Evolutionary conservation across 1,140 invertebrate genomes (phyloP), one percentile per base, ranked within the genome.

Genomic region (Potamilus streckersoni): DNA sequence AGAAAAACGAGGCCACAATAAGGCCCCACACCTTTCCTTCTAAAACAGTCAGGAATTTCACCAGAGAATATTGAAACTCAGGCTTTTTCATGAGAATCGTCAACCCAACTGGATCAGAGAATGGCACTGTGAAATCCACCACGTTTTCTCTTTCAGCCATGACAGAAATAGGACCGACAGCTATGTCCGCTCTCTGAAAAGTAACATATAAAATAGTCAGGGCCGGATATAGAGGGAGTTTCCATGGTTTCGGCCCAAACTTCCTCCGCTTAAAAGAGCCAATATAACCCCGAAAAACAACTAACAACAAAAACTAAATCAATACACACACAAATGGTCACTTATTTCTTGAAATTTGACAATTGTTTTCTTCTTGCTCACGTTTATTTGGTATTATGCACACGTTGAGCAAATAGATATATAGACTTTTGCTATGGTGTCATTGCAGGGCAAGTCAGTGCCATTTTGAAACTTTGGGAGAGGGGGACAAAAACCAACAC

Each of bases 11-110:
- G 0, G 94, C 96, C 67, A 99, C 91, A 84, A 99, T 98, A 83
- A 96, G 98, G 13, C 96, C 92, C 98, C 98, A 99, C 0, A 99
- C 98, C 80, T 97, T 95, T 77, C 95, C 95, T 88, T 99, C 97
- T 71, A 99, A 90, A 11, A 99, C 98, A 1, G 96, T 98, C 31
- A 99, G 92, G 87, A 99, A 99, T 91, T 98, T 98, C 89, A 99
- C 98, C 11, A 99, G 91, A 0, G 96, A 97, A 55, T 88, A 88
- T 58, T 87, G 13, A 95, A 97, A 55, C 93, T 93, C 79, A 2
- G 87, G 86, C 73, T 87, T 88, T 76, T 83, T 83, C 81, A 89
- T 87, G 20, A 89, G 79, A 38, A 89, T 88, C n/a, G 85, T 88
- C 38, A 89, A 77, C 2, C 87, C 87, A 15, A 86, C 85, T 49